Percentiles rank a stretch among this genome's conserved stretches.
phyloP scores from a whole-genome alignment of 1,140 invertebrate species.

The Eciton burchellii region DNA sequence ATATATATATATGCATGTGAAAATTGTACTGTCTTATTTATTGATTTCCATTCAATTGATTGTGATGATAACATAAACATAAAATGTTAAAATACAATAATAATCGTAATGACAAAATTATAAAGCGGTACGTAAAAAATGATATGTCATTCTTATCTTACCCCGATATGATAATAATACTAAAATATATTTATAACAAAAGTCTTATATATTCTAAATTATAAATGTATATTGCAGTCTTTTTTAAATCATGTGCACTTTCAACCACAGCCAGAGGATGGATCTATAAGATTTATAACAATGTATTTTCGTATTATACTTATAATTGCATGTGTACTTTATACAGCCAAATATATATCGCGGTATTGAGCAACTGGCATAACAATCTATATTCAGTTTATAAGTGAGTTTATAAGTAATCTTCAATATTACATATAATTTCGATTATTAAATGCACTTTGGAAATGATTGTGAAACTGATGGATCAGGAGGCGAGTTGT shows the following conservation, averaged over 20 bases:
- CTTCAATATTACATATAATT: not conserved
- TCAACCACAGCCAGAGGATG: slow-evolving; percentile 42
- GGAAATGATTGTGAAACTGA: no score
- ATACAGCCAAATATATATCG: not conserved
- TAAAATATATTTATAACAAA: not conserved
- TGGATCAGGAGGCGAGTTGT: slow-evolving; percentile 75
- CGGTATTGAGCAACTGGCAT: slow-evolving; percentile 45
- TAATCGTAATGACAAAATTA: slow-evolving; percentile 11
- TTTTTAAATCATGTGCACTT: slow-evolving; percentile 44
- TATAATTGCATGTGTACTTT: not conserved
- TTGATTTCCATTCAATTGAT: slow-evolving; percentile 3
- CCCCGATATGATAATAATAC: not conserved
- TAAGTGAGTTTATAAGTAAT: no score
- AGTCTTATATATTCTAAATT: slow-evolving; percentile 20
- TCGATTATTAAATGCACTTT: not conserved
- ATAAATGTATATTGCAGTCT: slow-evolving; percentile 36
- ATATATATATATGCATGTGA: slow-evolving; percentile 18
- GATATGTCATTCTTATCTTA: not conserved
- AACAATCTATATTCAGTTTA: slow-evolving; percentile 1
- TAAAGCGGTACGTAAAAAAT: not conserved
- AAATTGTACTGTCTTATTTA: slow-evolving; percentile 18
- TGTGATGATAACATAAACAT: slow-evolving; percentile 6
- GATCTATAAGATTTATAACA: slow-evolving; percentile 39
- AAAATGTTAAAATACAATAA: slow-evolving; percentile 20
- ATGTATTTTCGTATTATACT: slow-evolving; percentile 4